A percentile compares a stretch with the other conserved stretches of the same genome.
phyloP scores from a whole-genome alignment of 2,888 invertebrate species.

The Tinea pellionella region DNA sequence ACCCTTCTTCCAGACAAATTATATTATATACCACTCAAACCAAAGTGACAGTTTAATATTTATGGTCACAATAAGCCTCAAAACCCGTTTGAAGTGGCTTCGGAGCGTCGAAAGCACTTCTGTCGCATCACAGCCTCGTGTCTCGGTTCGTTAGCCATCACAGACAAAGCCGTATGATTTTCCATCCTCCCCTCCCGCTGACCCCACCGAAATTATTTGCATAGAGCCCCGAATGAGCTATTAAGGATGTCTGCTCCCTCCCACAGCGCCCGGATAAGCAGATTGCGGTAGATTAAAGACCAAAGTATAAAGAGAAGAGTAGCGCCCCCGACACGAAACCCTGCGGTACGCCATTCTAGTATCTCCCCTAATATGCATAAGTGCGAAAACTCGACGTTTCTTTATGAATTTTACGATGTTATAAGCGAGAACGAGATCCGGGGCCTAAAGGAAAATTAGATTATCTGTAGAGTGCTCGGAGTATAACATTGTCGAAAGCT shows the following conservation, averaged over 20 bases:
- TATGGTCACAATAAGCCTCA: constrained; percentile 53
- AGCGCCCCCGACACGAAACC: constrained; percentile 32
- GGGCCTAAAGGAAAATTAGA: constrained; percentile 64
- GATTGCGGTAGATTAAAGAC: constrained; percentile 70
- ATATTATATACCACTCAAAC: constrained; percentile 10
- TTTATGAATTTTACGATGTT: constrained; percentile 46
- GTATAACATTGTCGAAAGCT: constrained; percentile 60
- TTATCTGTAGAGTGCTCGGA: constrained; percentile 54
- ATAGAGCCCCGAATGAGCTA: constrained; percentile 68
- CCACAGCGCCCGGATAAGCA: constrained; percentile 51
- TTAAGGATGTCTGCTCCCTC: constrained; percentile 60
- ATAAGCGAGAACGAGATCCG: constrained; percentile 36
- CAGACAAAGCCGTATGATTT: constrained; percentile 68
- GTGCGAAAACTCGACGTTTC: constrained; percentile 45
- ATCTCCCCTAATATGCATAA: constrained; percentile 41
- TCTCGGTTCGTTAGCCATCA: constrained; percentile 59
- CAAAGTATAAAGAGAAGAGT: constrained; percentile 53
- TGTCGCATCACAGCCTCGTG: constrained; percentile 59
- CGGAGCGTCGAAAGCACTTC: constrained; percentile 41
- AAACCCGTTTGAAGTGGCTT: constrained; percentile 46
- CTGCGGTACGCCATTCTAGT: constrained; percentile 31
- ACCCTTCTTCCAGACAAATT: constrained; percentile 17
- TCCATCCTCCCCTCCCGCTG: constrained; percentile 34
- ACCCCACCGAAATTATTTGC: constrained; percentile 61
- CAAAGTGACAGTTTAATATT: constrained; percentile 50